Evolutionary conservation across 2,797 vertebrate genomes (phyloP).

Genomic region (Leucoraja ocellata): DNA sequence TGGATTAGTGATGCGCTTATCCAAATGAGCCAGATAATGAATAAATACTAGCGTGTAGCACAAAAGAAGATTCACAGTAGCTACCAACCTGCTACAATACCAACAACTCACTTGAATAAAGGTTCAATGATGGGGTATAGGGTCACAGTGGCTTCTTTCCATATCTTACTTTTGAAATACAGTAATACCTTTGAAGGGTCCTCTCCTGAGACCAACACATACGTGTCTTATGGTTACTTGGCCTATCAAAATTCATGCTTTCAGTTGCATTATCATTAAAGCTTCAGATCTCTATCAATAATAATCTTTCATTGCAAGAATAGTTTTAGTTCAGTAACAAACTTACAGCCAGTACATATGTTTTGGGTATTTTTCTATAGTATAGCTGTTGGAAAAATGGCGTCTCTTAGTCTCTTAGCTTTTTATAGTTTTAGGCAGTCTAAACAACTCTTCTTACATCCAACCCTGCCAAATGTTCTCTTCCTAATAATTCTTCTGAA

Average conservation of each 20-base stretch:
- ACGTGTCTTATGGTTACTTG: background rate
- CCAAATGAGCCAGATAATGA: background rate
- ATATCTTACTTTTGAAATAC: background rate
- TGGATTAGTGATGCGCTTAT: background rate
- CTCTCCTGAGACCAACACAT: background rate
- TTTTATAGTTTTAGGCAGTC: background rate
- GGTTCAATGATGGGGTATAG: no score
- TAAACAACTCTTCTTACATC: background rate
- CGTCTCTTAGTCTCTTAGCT: no score
- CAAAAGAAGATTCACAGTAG: background rate
- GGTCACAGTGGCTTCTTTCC: background rate
- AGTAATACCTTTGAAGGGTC: background rate
- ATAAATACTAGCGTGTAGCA: background rate
- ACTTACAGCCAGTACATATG: background rate
- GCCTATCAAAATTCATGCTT: background rate
- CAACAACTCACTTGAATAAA: no score
- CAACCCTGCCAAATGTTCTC: background rate
- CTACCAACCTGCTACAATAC: background rate
- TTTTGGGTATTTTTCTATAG: background rate
- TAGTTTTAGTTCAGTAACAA: slow-evolving; percentile 7
- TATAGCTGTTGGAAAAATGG: background rate
- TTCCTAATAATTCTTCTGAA: background rate
- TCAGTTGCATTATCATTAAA: background rate
- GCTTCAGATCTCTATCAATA: background rate
- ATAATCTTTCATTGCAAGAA: slow-evolving; percentile 12